These are phyloP conservation scores for Cosmorhoe ocellata DNA, from an alignment of 2,888 invertebrate genomes.

Conservation along the genomic window DNA sequence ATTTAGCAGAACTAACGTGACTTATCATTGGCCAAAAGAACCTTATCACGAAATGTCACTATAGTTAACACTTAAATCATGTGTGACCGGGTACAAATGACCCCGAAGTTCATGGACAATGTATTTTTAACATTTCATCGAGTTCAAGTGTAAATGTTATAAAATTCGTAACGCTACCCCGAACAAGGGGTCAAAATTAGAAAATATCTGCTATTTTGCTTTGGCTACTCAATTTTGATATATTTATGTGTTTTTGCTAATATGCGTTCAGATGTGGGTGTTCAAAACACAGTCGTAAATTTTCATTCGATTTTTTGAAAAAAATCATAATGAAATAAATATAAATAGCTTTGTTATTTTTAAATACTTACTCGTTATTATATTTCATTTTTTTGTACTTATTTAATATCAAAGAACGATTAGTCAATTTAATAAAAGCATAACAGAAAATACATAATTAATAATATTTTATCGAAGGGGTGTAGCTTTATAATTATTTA, in stretches of 20 bases:
- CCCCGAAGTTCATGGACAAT: constrained; percentile 74
- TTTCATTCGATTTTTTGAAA: not conserved
- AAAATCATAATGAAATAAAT: too few relatives aligned
- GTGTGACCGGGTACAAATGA: constrained; percentile 71
- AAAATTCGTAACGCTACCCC: constrained; percentile 67
- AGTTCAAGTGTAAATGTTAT: constrained; percentile 71
- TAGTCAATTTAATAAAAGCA: not conserved
- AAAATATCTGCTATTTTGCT: constrained; percentile 55
- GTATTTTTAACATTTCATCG: constrained; percentile 71
- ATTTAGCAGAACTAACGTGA: not conserved
- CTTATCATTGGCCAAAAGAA: not conserved
- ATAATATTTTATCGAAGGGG: constrained; percentile 53
- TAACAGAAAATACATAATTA: constrained; percentile 19
- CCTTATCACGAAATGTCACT: constrained; percentile 6
- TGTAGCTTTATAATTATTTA: constrained; percentile 50
- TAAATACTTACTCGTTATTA: too few relatives aligned
- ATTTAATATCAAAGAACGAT: too few relatives aligned
- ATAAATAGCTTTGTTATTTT: too few relatives aligned
- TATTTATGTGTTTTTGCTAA: constrained; percentile 63
- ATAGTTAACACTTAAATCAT: constrained; percentile 60
- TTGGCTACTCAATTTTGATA: constrained; percentile 58
- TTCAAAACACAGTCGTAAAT: constrained; percentile 42
- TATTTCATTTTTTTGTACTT: too few relatives aligned
- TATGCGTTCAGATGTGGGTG: constrained; percentile 56
- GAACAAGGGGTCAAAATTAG: constrained; percentile 72